Evolutionary conservation across 2,797 vertebrate species (phyloP).

Genomic region (Sebastes iracundus): DNA sequence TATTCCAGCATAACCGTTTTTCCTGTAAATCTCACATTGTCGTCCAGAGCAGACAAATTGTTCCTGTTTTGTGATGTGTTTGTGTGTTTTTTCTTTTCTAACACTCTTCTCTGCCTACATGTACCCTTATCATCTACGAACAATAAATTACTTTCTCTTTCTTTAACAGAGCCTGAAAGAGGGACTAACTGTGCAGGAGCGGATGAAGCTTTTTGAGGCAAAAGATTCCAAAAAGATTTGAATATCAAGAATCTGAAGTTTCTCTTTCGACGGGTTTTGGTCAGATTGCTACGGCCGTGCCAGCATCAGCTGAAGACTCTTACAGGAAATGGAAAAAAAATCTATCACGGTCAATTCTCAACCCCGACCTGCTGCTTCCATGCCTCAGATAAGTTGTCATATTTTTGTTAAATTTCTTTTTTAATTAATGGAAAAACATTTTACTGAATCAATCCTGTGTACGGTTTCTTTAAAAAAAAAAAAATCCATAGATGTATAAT

Average conservation of each 20-base stretch:
- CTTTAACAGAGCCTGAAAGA: constrained; percentile 95
- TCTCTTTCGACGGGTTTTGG: constrained; percentile 13
- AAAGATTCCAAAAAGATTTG: constrained; percentile 95
- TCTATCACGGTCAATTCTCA: constrained; percentile 11
- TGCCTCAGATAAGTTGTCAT: constrained; percentile 27
- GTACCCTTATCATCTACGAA: background rate
- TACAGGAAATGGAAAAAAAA: constrained; percentile 1
- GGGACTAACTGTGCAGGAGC: constrained; percentile 96
- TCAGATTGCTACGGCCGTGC: constrained; percentile 17
- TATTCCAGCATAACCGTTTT: constrained; percentile 13
- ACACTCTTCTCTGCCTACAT: background rate
- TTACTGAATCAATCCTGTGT: constrained; percentile 52
- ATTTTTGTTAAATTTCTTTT: constrained; percentile 15
- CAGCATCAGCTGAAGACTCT: constrained; percentile 29
- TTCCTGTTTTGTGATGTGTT: background rate
- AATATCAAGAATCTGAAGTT: constrained; percentile 35
- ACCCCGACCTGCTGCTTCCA: constrained; percentile 54
- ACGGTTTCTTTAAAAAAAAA: constrained; percentile 21
- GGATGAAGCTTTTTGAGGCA: constrained; percentile 98
- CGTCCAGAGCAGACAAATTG: background rate
- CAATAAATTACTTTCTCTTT: background rate
- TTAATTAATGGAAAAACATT: constrained; percentile 11
- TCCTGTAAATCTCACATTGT: background rate
- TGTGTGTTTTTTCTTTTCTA: background rate
- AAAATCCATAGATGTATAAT: constrained; percentile 28